These are phyloP conservation scores for Bruchidius siliquastri DNA, from an alignment of 2,888 invertebrate genomes.

Conservation along the genomic window DNA sequence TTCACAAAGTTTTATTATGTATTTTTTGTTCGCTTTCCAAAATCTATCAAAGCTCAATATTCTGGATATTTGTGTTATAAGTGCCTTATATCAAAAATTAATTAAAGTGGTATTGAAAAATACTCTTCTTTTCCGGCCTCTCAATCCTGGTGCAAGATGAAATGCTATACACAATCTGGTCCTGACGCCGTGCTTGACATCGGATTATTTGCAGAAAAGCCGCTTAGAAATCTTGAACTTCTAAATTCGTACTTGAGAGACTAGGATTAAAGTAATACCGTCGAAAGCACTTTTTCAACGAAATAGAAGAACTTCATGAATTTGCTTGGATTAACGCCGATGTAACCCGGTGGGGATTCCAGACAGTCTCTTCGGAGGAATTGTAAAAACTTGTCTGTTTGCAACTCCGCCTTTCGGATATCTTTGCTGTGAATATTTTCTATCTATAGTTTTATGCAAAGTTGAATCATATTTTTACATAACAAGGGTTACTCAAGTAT, in stretches of 20 bases:
- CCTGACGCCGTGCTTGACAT: neutral
- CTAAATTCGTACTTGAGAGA: neutral
- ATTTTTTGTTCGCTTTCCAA: too few relatives aligned
- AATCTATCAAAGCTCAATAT: too few relatives aligned
- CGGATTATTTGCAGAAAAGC: neutral
- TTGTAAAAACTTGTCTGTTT: neutral
- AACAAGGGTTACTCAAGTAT: too few relatives aligned
- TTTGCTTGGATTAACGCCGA: neutral
- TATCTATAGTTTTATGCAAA: neutral
- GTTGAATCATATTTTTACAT: neutral
- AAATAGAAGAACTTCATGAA: neutral
- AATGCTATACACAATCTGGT: neutral
- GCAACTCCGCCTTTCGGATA: neutral
- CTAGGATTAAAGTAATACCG: neutral
- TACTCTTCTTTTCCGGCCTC: too few relatives aligned
- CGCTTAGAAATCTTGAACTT: neutral
- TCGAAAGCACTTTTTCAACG: neutral
- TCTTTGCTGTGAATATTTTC: neutral
- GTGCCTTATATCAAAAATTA: too few relatives aligned
- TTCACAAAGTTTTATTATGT: too few relatives aligned
- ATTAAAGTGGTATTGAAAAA: too few relatives aligned
- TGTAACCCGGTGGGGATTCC: neutral
- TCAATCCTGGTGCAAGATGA: too few relatives aligned
- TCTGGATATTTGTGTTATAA: too few relatives aligned
- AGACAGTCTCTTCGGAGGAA: neutral